Base-by-base conservation (phyloP, 2,888 invertebrate genomes). In the Agonopterix heracliana region DNA sequence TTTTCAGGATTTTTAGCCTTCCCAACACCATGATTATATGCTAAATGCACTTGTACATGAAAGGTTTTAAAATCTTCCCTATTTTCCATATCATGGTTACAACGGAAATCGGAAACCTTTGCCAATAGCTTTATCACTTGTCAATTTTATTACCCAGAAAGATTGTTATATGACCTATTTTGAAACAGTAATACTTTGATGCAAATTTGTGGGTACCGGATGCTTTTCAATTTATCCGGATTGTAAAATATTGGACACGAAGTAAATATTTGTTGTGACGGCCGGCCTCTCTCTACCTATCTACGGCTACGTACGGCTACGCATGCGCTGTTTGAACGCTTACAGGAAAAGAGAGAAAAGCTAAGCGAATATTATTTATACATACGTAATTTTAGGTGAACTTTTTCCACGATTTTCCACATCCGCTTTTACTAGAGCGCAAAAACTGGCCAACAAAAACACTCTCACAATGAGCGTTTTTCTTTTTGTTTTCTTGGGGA, bases 221-320 rank as follows among this genome's bases (percentile, higher is more conserved):
- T 11, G 17, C 59, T 60, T 59, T 60, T 66, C 46, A 58, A 59
- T 66, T 69, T 67, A 48, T 57, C 52, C 64, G 77, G 49, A 36
- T 76, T 56, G 54, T 56, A 65, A 61, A 49, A 53, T 62, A 66
- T 67, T 64, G 57, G 61, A 60, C 55, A 63, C 36, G 55, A 66
- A 57, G 69, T 66, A 70, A 74, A 73, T 74, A 76, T 77, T 78
- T 71, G 70, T 60, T 64, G 61, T 64, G 71, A 68, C 69, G 66
- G 57, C 55, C 55, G 9, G 11, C n/a, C n/a, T n/a, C n/a, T n/a
- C n/a, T n/a, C n/a, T n/a, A n/a, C 7, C 5, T 26, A 26, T 7
- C 26, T 5, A 5, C 26, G 26, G 26, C n/a, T n/a, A n/a, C n/a
- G 46, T 13, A 10, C 38, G 11, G n/a, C 12, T 34, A 42, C 42